phyloP scores from a whole-genome alignment of 2,797 vertebrate genomes.

The Alosa sapidissima region DNA sequence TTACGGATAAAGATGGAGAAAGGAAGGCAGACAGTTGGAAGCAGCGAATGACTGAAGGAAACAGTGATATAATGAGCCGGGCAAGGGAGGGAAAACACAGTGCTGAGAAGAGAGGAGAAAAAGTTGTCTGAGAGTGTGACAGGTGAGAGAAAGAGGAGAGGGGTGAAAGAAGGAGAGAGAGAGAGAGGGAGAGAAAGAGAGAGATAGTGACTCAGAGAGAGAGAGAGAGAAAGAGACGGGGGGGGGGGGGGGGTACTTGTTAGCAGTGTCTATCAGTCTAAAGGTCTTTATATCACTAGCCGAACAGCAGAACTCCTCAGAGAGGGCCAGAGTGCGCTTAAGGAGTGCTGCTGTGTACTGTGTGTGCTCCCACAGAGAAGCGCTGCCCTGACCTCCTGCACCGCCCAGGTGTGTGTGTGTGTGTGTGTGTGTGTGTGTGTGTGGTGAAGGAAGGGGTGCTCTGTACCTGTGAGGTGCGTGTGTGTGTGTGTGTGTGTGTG shows the following conservation, averaged over 20 bases:
- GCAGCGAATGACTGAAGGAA: slow-evolving; percentile 29
- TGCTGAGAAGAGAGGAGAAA: not conserved
- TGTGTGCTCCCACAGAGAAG: not conserved
- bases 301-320: slow-evolving; percentile 55
- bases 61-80: not conserved
- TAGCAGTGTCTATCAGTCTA: slow-evolving; percentile 7
- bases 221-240: not conserved
- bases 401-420: not conserved
- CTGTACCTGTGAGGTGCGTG: not conserved
- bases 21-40: slow-evolving; percentile 33
- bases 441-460: not conserved
- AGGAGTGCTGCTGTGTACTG: not conserved
- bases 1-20: not conserved
- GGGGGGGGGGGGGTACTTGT: not conserved
- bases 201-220: not conserved
- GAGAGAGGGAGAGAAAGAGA: not conserved
- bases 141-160: not conserved
- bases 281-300: slow-evolving; percentile 13
- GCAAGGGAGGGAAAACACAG: not conserved
- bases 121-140: slow-evolving; percentile 21
- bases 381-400: not conserved
- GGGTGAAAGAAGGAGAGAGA: not conserved
- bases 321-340: slow-evolving; percentile 52
- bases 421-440: not conserved
- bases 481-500: not conserved